phyloP scores from a whole-genome alignment of 2,113 vertebrate genomes.

The Hippocampus comes region DNA sequence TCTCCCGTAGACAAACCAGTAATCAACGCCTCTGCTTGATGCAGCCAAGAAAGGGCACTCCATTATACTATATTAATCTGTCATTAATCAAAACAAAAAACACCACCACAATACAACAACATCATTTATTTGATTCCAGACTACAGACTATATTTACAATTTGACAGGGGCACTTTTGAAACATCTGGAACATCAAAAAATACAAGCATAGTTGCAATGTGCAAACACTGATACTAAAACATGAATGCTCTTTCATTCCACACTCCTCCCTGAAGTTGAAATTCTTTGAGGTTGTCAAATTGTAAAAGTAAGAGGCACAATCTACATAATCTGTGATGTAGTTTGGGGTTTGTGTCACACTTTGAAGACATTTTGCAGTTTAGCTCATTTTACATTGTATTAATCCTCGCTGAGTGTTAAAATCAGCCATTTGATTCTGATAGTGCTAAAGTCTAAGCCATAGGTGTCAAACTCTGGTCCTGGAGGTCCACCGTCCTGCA shows the following conservation, averaged over 20 bases:
- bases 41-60: not conserved
- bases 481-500: no score
- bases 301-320: not conserved
- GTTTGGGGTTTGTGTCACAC: not conserved
- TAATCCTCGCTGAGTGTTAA: not conserved
- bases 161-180: not conserved
- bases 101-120: not conserved
- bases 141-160: not conserved
- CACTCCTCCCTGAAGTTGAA: not conserved
- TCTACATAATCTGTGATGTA: not conserved
- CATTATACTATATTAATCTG: not conserved
- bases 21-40: not conserved
- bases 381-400: not conserved
- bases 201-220: not conserved
- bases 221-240: not conserved
- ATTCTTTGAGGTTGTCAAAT: not conserved
- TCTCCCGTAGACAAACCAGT: not conserved
- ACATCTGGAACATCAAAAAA: not conserved
- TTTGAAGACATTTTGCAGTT: not conserved
- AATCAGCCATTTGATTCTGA: not conserved
- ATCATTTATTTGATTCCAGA: not conserved
- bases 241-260: not conserved
- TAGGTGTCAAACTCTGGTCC: no score
- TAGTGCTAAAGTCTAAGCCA: not conserved
- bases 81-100: not conserved